Evolutionary conservation across 2,797 vertebrate genomes (phyloP).

Genomic region (Thripadectes ignobilis): DNA sequence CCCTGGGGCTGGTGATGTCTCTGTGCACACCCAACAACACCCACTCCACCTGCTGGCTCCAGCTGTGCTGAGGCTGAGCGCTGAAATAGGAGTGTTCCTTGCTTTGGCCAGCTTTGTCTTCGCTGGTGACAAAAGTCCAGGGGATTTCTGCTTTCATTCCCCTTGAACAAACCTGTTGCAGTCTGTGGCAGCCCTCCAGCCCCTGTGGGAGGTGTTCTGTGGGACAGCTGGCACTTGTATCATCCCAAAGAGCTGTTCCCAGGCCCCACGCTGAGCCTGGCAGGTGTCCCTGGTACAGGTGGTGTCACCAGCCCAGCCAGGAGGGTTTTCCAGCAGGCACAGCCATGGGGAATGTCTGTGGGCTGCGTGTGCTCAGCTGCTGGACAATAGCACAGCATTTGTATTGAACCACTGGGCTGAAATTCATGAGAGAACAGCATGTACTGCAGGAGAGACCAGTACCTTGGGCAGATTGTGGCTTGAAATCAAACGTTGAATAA

Average conservation of each 20-base stretch:
- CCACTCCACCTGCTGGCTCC: neutral
- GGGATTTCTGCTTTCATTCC: neutral
- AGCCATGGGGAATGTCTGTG: neutral
- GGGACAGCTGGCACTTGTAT: neutral
- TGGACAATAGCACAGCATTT: neutral
- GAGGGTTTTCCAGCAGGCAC: neutral
- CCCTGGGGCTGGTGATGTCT: neutral
- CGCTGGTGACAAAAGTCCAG: no score
- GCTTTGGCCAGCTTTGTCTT: neutral
- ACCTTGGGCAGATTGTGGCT: rapidly evolving
- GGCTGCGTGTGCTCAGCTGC: neutral
- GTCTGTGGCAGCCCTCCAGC: neutral
- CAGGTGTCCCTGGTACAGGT: neutral
- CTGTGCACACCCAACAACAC: neutral
- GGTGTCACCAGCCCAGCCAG: neutral
- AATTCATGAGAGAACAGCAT: neutral
- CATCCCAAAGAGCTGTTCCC: neutral
- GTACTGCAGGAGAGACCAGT: neutral
- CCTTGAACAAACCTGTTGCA: neutral
- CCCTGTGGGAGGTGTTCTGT: neutral
- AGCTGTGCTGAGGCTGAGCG: neutral
- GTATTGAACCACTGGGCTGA: neutral
- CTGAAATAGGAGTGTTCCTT: neutral
- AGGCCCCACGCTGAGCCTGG: neutral
- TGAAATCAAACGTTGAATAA: neutral